Percentiles rank a stretch among this genome's conserved stretches.
phyloP scores from a whole-genome alignment of 2,113 vertebrate species.

The Sturnus vulgaris region DNA sequence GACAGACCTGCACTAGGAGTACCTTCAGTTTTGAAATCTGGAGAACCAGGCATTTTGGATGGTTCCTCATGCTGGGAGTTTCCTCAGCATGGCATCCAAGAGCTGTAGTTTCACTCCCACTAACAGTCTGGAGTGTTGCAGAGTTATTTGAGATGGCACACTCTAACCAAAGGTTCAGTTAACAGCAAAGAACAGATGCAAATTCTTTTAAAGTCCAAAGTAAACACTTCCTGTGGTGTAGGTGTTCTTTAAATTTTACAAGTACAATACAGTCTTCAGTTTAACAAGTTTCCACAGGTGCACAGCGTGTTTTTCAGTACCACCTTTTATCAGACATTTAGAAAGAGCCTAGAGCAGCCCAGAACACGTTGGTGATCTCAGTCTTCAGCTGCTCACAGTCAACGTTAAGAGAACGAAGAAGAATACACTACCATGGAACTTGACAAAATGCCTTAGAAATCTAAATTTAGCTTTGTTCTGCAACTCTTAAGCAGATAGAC shows the following conservation, averaged over 20 bases:
- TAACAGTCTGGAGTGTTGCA: not conserved
- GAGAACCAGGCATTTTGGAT: too few relatives aligned
- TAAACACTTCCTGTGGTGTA: not conserved
- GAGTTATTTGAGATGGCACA: not conserved
- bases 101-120: not conserved
- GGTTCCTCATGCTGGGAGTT: not conserved
- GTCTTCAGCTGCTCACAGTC: not conserved
- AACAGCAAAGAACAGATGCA: not conserved
- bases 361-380: not conserved
- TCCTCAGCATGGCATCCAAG: not conserved
- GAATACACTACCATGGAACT: not conserved
- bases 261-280: not conserved
- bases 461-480: not conserved
- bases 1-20: accelerated
- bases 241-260: not conserved
- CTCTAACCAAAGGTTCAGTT: not conserved
- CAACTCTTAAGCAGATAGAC: not conserved
- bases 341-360: not conserved
- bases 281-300: not conserved
- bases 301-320: not conserved
- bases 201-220: not conserved
- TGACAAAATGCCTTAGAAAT: not conserved
- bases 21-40: not conserved
- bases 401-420: not conserved
- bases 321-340: not conserved